phyloP scores from a whole-genome alignment of 2,113 vertebrate species.

The Tyto alba region DNA sequence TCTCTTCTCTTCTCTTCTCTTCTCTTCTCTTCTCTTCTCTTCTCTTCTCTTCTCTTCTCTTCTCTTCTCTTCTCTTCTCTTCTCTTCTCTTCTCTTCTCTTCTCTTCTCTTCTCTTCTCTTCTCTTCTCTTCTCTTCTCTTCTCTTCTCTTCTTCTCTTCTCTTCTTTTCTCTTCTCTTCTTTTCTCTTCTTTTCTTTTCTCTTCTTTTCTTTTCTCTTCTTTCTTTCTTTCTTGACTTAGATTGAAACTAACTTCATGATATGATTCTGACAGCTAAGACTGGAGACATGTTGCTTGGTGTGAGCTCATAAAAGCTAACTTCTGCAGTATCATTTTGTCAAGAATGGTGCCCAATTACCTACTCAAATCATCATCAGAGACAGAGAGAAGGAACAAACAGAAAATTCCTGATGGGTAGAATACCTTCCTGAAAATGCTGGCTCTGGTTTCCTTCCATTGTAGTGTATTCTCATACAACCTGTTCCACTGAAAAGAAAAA shows the following conservation, averaged over 20 bases:
- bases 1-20: too few species aligned
- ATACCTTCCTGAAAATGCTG: background rate
- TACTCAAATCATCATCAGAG: background rate
- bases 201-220: too few species aligned
- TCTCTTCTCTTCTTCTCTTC: too few species aligned
- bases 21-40: too few species aligned
- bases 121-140: too few species aligned
- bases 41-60: too few species aligned
- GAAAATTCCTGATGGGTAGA: background rate
- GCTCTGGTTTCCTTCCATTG: background rate
- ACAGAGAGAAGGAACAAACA: background rate
- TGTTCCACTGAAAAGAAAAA: background rate
- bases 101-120: too few species aligned
- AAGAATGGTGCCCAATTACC: background rate
- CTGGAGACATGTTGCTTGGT: background rate
- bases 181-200: too few species aligned
- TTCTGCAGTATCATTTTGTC: background rate
- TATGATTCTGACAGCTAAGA: background rate
- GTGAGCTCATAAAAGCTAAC: background rate
- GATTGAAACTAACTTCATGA: background rate
- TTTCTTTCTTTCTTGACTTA: too few species aligned
- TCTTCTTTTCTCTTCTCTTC: too few species aligned
- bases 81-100: too few species aligned
- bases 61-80: too few species aligned
- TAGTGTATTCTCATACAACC: background rate